Evolutionary conservation across 1,140 invertebrate genomes (phyloP), one percentile per base, ranked within the genome.

Genomic region (Pseudomyrmex gracilis): DNA sequence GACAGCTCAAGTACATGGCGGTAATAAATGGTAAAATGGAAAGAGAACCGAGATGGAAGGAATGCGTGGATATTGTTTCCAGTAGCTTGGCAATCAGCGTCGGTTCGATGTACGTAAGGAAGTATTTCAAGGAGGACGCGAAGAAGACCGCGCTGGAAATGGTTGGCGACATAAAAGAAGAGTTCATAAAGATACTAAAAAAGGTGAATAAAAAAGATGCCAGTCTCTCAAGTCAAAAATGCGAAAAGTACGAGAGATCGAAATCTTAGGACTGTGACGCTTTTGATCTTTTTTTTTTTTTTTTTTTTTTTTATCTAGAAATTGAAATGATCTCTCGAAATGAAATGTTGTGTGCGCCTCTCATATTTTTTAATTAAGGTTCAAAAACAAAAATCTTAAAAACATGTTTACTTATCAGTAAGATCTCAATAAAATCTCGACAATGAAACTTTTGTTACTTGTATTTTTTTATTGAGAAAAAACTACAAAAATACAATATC

Each of bases 11-110:
- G 51, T 98, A 97, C 91, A 96, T 96, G 15, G 97, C 97, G 0
- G 96, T 96, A 0, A 91, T 98, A 0, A 97, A 96, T 22, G 98
- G 98, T 0, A 97, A 96, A 86, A 96, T 95, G 0, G 96, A 97
- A 86, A 91, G 96, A 45, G 96, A 97, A 89, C 96, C 97, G 1
- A 95, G 97, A n/a, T 98, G 98, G 98, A 97, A 98, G 94, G 97
- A 98, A 88, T 98, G 97, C 88, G 96, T 97, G 12, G 96, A 97
- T 85, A 96, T 96, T 4, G 95, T 96, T 24, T 95, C 96, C 61
- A 95, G 95, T 86, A 97, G 96, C 91, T 94, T 99, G 86, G 96
- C 96, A 0, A 96, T 97, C 71, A 96, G 97, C n/a, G 97, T 97
- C 60, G 96, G 97, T 47, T 96, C 97, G 13, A 94, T 97, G 1